Evolutionary conservation across 2,797 vertebrate genomes (phyloP).

Genomic region (Novumbra hubbsi): DNA sequence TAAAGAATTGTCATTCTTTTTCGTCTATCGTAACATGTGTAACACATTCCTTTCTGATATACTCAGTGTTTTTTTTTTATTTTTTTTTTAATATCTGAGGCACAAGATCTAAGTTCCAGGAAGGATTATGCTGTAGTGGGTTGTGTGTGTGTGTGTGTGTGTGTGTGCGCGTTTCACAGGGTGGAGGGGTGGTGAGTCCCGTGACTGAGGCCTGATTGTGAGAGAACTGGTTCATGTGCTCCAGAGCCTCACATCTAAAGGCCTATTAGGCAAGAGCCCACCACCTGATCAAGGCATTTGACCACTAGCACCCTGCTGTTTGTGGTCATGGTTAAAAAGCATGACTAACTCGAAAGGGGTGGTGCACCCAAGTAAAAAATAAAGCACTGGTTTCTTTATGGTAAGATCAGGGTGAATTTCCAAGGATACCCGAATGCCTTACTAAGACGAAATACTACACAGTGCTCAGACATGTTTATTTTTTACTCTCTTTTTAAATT

Average conservation of each 20-base stretch:
- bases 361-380: neutral
- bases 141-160: slow-evolving; percentile 7
- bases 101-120: slow-evolving; percentile 65
- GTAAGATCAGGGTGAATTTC: neutral
- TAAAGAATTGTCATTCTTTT: neutral
- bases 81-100: slow-evolving; percentile 40
- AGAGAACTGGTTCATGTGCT: slow-evolving; percentile 65
- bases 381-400: neutral
- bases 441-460: no score
- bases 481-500: no score
- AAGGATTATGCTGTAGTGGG: slow-evolving; percentile 56
- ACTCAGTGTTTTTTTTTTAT: slow-evolving; percentile 36
- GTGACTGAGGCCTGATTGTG: slow-evolving; percentile 66
- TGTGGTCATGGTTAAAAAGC: neutral
- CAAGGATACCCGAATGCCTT: no score
- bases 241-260: neutral
- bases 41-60: neutral
- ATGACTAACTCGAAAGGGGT: neutral
- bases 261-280: neutral
- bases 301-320: neutral
- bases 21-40: neutral
- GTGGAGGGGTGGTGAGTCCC: slow-evolving; percentile 41
- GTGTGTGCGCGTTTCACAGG: slow-evolving; percentile 5
- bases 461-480: no score
- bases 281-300: slow-evolving; percentile 1